Conservation (phyloP, 1,140 invertebrate genomes). For the Grapholita molesta region DNA sequence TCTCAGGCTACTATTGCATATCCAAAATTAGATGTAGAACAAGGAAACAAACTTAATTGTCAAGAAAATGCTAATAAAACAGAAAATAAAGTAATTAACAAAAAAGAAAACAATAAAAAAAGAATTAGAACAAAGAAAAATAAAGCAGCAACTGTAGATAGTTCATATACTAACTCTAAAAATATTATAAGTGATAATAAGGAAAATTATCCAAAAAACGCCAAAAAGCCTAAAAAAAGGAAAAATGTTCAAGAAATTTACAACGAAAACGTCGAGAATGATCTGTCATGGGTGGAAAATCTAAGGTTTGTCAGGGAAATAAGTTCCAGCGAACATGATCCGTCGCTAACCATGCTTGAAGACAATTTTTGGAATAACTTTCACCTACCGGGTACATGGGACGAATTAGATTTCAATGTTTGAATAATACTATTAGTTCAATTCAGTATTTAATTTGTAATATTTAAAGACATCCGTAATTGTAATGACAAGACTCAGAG, state of each 20-base stretch:
- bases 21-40: neutral
- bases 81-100: neutral
- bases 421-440: conserved; percentile 11
- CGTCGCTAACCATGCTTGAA: conserved; percentile 23
- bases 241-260: conserved; percentile 18
- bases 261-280: conserved; percentile 26
- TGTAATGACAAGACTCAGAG: conserved; percentile 21
- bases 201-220: neutral
- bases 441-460: conserved; percentile 17
- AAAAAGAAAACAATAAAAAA: neutral
- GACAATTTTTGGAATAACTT: conserved; percentile 50
- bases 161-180: neutral
- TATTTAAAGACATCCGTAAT: conserved; percentile 12
- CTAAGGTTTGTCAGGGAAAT: conserved; percentile 49
- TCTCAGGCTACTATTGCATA: neutral
- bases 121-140: neutral
- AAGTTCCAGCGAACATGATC: conserved; percentile 38
- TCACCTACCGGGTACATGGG: conserved; percentile 31
- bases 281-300: conserved; percentile 53
- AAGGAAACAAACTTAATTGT: neutral
- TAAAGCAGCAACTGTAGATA: neutral
- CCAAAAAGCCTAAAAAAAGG: neutral
- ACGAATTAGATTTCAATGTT: conserved; percentile 31
- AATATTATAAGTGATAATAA: neutral
- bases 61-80: neutral